Evolutionary conservation across 2,113 vertebrate genomes (phyloP), one percentile per base, ranked within the genome.

Genomic region (Rana temporaria): DNA sequence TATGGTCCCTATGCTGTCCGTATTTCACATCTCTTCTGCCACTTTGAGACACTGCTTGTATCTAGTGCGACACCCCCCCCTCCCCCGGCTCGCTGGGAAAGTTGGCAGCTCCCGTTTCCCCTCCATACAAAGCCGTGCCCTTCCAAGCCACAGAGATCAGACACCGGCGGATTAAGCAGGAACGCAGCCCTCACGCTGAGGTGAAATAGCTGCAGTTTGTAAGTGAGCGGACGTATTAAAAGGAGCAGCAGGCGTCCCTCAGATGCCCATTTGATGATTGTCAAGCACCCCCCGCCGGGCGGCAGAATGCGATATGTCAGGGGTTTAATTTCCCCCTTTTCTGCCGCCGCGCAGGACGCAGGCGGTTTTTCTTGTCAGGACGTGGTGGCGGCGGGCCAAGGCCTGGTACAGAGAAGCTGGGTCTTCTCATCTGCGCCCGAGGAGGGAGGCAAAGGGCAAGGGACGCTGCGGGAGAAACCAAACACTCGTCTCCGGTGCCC

Each of bases 191-290:
- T 75, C 67, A 74, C 6, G 85, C 89, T 90, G 86, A 48, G 84
- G 85, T 86, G 85, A 87, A 86, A 84, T 81, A 60, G 86, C 84
- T 79, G 78, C 63, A 52, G 85, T 87, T 86, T 85, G 85, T 85
- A 89, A 86, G 79, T 81, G 88, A 85, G 87, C 85, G 81, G 69
- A 85, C 74, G 86, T 67, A 84, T 81, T 81, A 85, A 86, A 86
- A 63, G 78, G 67, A 86, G 79, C 89, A 84, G 86, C 85, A 83
- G 88, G 88, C 84, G 81, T 84, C 67, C 77, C 84, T 59, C 79
- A 71, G 73, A 67, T 75, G 66, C 80, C 82, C 85, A 71, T 85
- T 84, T 78, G 85, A 85, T 48, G 70, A 53, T 81, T 83, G 85
- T 71, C 15, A 68, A 34, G 80, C 73, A 78, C 84, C 79, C 79